Evolutionary conservation across 2,797 vertebrate genomes (phyloP), one percentile per base, ranked within the genome.

Genomic region (Acropternis orthonyx): DNA sequence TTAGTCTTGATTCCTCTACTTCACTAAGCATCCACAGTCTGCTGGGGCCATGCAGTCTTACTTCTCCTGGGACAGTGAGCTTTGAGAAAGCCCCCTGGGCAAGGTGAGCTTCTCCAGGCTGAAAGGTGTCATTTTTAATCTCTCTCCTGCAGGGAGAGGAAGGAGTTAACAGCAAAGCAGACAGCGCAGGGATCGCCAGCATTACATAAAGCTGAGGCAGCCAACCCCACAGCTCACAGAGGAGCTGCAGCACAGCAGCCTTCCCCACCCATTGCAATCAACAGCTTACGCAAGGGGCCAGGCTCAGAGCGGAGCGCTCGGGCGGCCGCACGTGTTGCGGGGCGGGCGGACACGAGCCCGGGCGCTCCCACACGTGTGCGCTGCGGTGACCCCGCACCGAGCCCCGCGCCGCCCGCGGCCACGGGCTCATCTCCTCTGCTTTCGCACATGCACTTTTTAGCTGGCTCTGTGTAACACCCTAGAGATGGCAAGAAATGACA

Each of bases 201-300:
- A 71, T 96, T 97, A 97, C 91, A 92, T 95, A 97, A 97, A 94
- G 74, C 3, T 0, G 44, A 85, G 58, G 67, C 90, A 77, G 92
- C 71, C 88, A 88, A 85, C 24, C 82, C 69, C 87, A 44, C n/a
- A 41, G 94, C 92, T 88, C 87, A 21, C 67, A 16, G 20, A 4
- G 19, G 41, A 91, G 78, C 78, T 0, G 86, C 58, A 41, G 80
- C 76, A 22, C 28, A 51, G 39, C 89, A 49, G 61, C 80, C 63
- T 69, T 89, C 76, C 77, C 87, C 84, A 73, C 76, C 91, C 93
- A 15, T 26, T 3, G 21, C 37, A 61, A 87, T 88, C 95, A 92
- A 75, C 92, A 93, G 84, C 96, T 97, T 97, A 97, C 39, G 97
- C 96, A 97, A 97, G 92, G 87, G 91, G 94, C 78, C 71, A 96